Base-by-base conservation (phyloP, 53 echinoderm and acorn worm species). In the Hippasteria phrygiana region DNA sequence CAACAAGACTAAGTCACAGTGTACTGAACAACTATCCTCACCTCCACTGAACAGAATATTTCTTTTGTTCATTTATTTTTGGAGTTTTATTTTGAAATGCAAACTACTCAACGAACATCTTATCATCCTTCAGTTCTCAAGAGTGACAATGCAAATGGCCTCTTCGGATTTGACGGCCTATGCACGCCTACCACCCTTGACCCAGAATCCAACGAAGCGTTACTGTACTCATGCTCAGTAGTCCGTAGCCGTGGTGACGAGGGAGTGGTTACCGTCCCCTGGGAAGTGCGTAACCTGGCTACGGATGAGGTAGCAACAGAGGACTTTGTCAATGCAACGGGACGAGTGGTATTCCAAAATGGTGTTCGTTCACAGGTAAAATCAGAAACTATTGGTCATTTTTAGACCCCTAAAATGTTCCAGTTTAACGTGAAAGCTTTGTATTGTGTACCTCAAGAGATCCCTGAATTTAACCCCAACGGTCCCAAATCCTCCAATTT, bases 111-210 rank as follows among this genome's bases (percentile, higher is more conserved):
- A n/a, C n/a, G n/a, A n/a, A n/a, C n/a, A n/a, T n/a, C n/a, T n/a
- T n/a, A n/a, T n/a, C n/a, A n/a, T 63, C 9, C 66, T 69, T 45
- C 87, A 98, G 99, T 99, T 36, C 70, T 99, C 90, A 99, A 96
- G 82, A 98, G 96, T 90, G 99, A 98, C 78, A 98, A 98, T 75
- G 99, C 99, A 65, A 98, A 98, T 73, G 99, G 99, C 17, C 91
- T 98, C 55, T 96, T 96, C 80, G 94, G 96, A 2, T 96, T 98
- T 72, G 91, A 91, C 62, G 94, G 99, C 5, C 88, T 76, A 0
- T 98, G 99, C 87, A 17, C 16, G 2, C 71, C 66, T 0, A 71
- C 70, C 13, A 34, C 27, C 39, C 64, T 50, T 18, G 28, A 80
- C 71, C 64, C 69, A 0, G 50, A 84, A 2, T 88, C 93, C 31